Evolutionary conservation across 2,797 vertebrate genomes (phyloP), one percentile per base, ranked within the genome.

Genomic region (Sebastes diploproa): DNA sequence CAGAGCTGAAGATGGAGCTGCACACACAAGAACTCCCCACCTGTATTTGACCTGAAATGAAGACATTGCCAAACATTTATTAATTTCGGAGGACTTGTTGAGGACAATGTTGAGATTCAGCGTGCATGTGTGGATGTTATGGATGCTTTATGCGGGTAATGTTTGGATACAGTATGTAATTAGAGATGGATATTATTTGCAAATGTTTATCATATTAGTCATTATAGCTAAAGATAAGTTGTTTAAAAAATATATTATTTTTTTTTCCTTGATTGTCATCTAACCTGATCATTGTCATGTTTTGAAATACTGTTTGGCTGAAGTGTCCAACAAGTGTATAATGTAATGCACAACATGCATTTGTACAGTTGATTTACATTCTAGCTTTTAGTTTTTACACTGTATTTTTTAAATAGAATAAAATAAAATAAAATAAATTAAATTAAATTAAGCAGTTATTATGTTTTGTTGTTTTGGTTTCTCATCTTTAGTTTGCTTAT

Each of bases 81-180:
- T 82, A 14, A 72, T 72, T 46, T 72, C 36, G 16, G 75, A 82
- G 58, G 22, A 82, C 38, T 87, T 87, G 32, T 77, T 60, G 25
- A 82, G 52, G 75, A 93, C 86, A 79, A 96, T 95, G 95, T 86
- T 88, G 77, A 90, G 71, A 71, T 75, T 88, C 68, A 86, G 59
- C 16, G 1, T 73, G 54, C 85, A 58, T 73, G 67, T 90, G 64
- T 95, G 93, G 94, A 91, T 91, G 7, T 67, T 92, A 14, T 89
- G 93, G 78, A 67, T 92, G 66, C 86, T 95, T 76, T 92, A 25
- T 80, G 72, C 95, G 95, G 96, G 96, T 96, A 95, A 93, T 46
- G 8, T 70, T 72, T 74, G 5, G 2, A 59, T 77, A 23, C 6
- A 20, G 2, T 25, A 18, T 69, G 7, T 32, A 25, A 38, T 34